Evolutionary conservation across 2,113 vertebrate species (phyloP), one percentile per base, ranked within the genome.

Genomic region (Catharus bicknelli): DNA sequence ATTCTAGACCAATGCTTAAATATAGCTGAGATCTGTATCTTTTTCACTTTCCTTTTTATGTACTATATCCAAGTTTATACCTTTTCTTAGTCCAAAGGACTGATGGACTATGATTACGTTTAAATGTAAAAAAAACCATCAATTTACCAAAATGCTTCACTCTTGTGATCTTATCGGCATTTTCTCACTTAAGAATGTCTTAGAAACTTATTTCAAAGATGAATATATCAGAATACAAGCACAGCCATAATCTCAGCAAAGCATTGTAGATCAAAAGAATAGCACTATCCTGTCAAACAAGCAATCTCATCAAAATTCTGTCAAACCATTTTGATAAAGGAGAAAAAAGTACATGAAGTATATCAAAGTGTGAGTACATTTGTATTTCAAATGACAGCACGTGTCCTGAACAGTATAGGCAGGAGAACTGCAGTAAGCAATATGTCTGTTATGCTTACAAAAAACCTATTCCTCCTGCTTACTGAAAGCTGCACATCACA

Each of bases 261-360:
- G 59, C 78, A 74, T 9, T 20, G 15, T 94, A 85, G 27, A 67
- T 93, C 77, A 87, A 83, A 40, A 82, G 26, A 95, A 80, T 19
- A 58, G 74, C 23, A 2, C 26, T 89, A 84, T 42, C 47, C 86
- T 76, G 70, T 66, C 83, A 89, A 88, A 83, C 16, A 59, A 51
- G 64, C 16, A 40, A 77, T 88, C 87, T 91, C 86, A 94, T 94
- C 88, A 85, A 91, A 92, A 92, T 88, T 83, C 85, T 95, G 93
- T 92, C 95, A 89, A 92, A 88, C 16, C 2, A 1, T 63, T 89
- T 85, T 92, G 93, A 95, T 79, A 84, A 83, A 94, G 59, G 74
- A 87, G 58, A 38, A 82, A 63, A 61, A 86, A 90, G 48, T 69
- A 69, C 58, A 47, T 64, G 21, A 43, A 54, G 32, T 73, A 82